These are phyloP conservation scores for Listronotus oregonensis DNA, from an alignment of 1,140 invertebrate species.

Conservation along the genomic window DNA sequence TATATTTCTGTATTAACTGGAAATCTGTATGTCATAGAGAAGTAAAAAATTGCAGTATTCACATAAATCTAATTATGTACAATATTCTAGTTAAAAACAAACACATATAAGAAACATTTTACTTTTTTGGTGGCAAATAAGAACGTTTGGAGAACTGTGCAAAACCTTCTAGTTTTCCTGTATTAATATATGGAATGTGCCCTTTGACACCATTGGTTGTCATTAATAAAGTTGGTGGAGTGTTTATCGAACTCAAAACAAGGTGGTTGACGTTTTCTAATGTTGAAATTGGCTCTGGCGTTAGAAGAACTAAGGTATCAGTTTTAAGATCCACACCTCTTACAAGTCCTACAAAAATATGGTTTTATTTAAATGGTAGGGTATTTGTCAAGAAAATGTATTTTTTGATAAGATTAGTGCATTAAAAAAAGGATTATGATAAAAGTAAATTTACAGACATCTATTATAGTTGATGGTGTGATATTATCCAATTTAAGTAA, in stretches of 20 bases:
- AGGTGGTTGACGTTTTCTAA: constrained; percentile 46
- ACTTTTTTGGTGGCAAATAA: constrained; percentile 38
- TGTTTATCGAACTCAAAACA: constrained; percentile 41
- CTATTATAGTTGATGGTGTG: no score
- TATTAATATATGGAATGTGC: constrained; percentile 46
- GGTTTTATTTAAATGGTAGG: no score
- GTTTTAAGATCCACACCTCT: constrained; percentile 44
- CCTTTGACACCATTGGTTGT: constrained; percentile 38
- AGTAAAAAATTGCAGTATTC: no score
- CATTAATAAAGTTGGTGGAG: constrained; percentile 51
- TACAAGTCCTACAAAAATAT: constrained; percentile 47
- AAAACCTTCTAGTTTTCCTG: constrained; percentile 41
- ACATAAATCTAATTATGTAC: no score
- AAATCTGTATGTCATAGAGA: no score
- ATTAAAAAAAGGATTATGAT: no score
- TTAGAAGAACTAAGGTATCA: constrained; percentile 45
- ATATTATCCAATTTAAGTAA: no score
- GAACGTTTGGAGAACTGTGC: constrained; percentile 47
- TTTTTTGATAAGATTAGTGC: no score
- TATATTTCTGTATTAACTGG: no score
- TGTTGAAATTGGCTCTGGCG: constrained; percentile 38
- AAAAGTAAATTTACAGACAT: no score
- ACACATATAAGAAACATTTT: neutral
- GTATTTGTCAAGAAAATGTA: no score
- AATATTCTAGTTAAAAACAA: no score